Evolutionary conservation across 2,797 vertebrate species (phyloP), one percentile per base, ranked within the genome.

Genomic region (Urosaurus nigricauda): DNA sequence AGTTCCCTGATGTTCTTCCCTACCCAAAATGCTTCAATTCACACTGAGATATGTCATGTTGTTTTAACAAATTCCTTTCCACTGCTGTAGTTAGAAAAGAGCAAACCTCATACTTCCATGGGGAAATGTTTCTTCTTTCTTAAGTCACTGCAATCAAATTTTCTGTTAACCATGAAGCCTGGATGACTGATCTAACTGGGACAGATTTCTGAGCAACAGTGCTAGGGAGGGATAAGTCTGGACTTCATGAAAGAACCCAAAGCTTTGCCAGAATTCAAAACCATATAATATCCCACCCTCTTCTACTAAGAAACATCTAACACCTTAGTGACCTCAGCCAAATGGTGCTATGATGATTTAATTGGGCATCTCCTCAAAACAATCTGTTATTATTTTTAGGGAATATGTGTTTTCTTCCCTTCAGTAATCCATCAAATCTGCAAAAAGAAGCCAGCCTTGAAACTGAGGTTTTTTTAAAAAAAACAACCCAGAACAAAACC

Each of bases 31-130:
- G 40, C 58, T 87, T 56, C 70, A 83, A 43, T 87, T 87, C 70
- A 83, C 58, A 56, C 47, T n/a, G 84, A 82, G 78, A 26, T 81
- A 86, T 86, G 84, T 85, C 79, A 80, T 89, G 84, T 82, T 89
- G 84, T 85, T 86, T 65, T 71, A 82, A 86, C 70, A 77, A 75
- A 86, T 89, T 85, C 84, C 84, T 86, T 89, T 86, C 84, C 58
- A 56, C n/a, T 86, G 79, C 35, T 68, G 43, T 86, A 65, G 71
- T 43, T 40, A 86, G 84, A 89, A 86, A 86, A 86, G 40, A 85
- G 70, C 70, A 82, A 75, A 82, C n/a, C 71, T 53, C 56, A 81
- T 43, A 82, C 58, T 75, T 85, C 84, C 84, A 89, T 71, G 81
- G 79, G 73, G 84, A 75, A 89, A 56, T 65, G 29, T 63, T 81